Conservation (phyloP, 2,113 vertebrate genomes). For the Oryzias javanicus region DNA sequence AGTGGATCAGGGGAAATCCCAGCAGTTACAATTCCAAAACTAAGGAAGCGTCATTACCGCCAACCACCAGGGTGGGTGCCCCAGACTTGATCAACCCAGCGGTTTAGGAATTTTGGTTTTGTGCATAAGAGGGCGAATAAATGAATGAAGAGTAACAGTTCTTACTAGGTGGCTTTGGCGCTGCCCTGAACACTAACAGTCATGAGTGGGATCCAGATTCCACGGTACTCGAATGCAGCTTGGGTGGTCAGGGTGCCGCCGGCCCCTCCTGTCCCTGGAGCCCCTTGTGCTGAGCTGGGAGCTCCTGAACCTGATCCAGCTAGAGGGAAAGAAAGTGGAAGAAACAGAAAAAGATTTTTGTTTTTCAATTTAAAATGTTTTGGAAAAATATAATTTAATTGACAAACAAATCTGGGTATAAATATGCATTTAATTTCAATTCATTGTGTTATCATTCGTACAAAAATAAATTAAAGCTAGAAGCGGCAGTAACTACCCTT, state of each 20-base stretch:
- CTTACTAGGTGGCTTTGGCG: slow-evolving; percentile 98
- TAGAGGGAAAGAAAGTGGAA: slow-evolving; percentile 19
- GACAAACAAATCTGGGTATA: no score
- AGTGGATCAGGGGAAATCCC: not conserved
- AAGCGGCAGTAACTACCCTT: no score
- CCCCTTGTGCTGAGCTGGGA: slow-evolving; percentile 79
- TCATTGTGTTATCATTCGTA: no score
- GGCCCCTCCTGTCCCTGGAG: slow-evolving; percentile 80
- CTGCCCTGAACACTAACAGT: slow-evolving; percentile 93
- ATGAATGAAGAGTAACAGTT: slow-evolving; percentile 23
- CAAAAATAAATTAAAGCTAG: no score
- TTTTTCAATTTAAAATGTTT: no score
- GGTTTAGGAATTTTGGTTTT: not conserved
- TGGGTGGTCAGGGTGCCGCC: slow-evolving; percentile 84
- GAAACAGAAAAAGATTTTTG: not conserved
- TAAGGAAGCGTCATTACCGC: not conserved
- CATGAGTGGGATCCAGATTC: slow-evolving; percentile 97
- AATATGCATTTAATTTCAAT: no score
- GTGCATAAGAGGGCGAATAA: not conserved
- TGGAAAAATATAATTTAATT: no score
- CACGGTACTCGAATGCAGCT: slow-evolving; percentile 97
- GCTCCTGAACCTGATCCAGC: slow-evolving; percentile 74
- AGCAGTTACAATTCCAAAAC: not conserved
- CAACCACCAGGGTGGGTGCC: not conserved
- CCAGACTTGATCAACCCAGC: not conserved